phyloP scores from a whole-genome alignment of 1,140 invertebrate genomes.

The Tachypleus tridentatus region DNA sequence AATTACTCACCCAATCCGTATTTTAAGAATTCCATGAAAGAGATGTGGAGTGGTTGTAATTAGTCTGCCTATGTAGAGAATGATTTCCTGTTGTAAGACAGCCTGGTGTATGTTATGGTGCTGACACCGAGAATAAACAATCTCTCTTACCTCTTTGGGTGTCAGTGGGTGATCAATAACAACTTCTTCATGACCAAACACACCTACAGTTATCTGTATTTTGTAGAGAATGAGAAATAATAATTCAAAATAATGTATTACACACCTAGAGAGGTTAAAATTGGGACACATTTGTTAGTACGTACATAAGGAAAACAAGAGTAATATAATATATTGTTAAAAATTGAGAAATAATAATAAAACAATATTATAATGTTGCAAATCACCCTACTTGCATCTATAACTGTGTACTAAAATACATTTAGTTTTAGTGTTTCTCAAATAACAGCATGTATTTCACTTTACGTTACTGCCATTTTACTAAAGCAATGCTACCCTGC shows the following conservation, averaged over 20 bases:
- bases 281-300: background rate
- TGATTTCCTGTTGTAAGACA: constrained; percentile 90
- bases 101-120: constrained; percentile 83
- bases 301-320: too few species aligned
- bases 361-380: too few species aligned
- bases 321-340: too few species aligned
- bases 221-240: too few species aligned
- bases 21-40: constrained; percentile 91
- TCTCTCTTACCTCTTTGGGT: constrained; percentile 73
- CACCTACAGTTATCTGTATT: constrained; percentile 76
- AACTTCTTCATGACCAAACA: constrained; percentile 84
- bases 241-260: background rate
- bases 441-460: too few species aligned
- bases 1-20: constrained; percentile 62
- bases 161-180: constrained; percentile 95
- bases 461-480: too few species aligned
- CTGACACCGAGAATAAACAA: constrained; percentile 42
- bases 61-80: constrained; percentile 84
- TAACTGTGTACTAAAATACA: too few species aligned
- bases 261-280: constrained; percentile 7
- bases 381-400: too few species aligned
- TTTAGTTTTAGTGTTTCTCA: too few species aligned
- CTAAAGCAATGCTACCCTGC: too few species aligned
- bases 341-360: too few species aligned
- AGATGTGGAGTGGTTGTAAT: constrained; percentile 83